Evolutionary conservation across 2,797 vertebrate species (phyloP).

Genomic region (Mastacembelus armatus): DNA sequence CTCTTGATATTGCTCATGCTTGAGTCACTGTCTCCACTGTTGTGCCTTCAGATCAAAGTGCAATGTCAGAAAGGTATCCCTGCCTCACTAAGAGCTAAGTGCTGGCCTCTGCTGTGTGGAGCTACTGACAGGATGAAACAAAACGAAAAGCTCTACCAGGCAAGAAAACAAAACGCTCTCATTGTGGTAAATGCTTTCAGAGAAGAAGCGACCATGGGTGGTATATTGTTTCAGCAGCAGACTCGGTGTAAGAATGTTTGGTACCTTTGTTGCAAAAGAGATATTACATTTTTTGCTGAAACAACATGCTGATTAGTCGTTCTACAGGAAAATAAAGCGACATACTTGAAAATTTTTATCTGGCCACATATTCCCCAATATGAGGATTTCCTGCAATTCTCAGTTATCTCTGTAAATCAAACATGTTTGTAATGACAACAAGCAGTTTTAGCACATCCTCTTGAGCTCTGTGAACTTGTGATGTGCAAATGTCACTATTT

Average conservation of each 20-base stretch:
- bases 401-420: neutral
- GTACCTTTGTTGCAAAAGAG: neutral
- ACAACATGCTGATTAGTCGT: neutral
- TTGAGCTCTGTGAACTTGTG: too few species aligned
- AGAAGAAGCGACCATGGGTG: neutral
- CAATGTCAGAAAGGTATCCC: slow-evolving; percentile 92
- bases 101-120: slow-evolving; percentile 90
- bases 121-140: slow-evolving; percentile 80
- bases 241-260: neutral
- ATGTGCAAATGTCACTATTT: too few species aligned
- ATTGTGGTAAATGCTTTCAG: neutral
- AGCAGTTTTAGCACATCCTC: too few species aligned
- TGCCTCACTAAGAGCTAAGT: slow-evolving; percentile 87
- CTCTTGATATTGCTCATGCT: neutral
- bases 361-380: too few species aligned
- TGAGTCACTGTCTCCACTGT: neutral
- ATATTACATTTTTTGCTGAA: neutral
- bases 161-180: slow-evolving; percentile 18
- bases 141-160: slow-evolving; percentile 80
- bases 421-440: neutral
- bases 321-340: neutral
- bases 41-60: slow-evolving; percentile 84
- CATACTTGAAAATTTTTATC: too few species aligned
- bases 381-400: neutral
- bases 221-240: too few species aligned